Conservation (phyloP, 2,888 invertebrate genomes). For the Plagiodera versicolora region DNA sequence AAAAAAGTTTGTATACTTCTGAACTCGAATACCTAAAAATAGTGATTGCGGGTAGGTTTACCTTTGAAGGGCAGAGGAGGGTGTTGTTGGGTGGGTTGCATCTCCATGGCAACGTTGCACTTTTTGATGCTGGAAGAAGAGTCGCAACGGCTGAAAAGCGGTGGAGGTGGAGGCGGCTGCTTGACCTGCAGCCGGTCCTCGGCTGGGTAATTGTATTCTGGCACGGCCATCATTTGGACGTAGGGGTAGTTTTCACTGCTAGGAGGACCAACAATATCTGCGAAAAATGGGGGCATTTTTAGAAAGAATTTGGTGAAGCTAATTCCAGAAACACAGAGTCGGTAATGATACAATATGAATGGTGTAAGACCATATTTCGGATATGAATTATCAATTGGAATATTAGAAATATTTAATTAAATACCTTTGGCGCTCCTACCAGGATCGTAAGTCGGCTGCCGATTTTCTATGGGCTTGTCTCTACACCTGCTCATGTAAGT, state of each 20-base stretch:
- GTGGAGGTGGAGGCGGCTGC: slow-evolving; percentile 38
- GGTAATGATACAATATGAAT: no score
- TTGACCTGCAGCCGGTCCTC: slow-evolving; percentile 55
- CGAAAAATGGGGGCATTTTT: no score
- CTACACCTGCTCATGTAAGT: slow-evolving; percentile 61
- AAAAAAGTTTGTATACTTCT: no score
- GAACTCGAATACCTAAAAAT: no score
- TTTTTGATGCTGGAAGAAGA: slow-evolving; percentile 69
- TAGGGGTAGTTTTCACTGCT: slow-evolving; percentile 78
- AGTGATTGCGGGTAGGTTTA: background rate
- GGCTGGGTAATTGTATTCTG: slow-evolving; percentile 87
- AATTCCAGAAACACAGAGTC: no score
- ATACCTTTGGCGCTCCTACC: slow-evolving; percentile 48
- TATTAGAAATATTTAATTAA: no score
- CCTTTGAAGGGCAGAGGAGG: slow-evolving; percentile 57
- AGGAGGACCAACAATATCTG: no score
- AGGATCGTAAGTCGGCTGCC: slow-evolving; percentile 47
- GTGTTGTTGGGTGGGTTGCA: slow-evolving; percentile 48
- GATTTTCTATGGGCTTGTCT: slow-evolving; percentile 46
- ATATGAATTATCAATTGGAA: no score
- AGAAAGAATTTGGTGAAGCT: no score
- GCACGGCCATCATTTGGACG: slow-evolving; percentile 78
- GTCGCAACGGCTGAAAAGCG: slow-evolving; percentile 53
- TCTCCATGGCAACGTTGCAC: slow-evolving; percentile 51
- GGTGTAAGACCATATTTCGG: no score